Conservation (phyloP, 2,888 invertebrate species). For the Deroplatys truncata region DNA sequence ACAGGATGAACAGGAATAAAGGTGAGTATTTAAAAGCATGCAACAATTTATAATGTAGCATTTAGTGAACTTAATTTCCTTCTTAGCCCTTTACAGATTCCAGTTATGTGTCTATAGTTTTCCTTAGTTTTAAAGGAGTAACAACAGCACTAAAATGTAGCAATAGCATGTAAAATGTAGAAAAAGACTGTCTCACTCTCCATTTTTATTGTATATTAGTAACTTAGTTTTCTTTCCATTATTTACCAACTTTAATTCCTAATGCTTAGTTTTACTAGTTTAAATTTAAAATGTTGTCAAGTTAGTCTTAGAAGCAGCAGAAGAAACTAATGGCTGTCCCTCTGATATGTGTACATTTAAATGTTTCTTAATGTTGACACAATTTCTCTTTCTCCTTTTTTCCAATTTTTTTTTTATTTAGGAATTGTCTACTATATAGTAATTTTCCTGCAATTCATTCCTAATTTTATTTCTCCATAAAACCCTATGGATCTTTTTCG, state of each 20-base stretch:
- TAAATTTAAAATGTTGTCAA: background rate
- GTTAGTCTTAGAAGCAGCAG: background rate
- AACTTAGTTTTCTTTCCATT: background rate
- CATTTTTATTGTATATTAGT: background rate
- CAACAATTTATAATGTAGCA: background rate
- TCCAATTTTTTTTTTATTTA: too few species aligned
- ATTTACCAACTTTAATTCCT: too few species aligned
- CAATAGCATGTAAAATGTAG: background rate
- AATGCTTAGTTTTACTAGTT: background rate
- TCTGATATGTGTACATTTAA: background rate
- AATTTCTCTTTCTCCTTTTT: too few species aligned
- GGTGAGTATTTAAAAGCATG: background rate
- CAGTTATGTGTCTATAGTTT: background rate
- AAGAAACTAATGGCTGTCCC: background rate
- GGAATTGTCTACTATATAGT: too few species aligned
- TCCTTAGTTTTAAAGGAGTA: constrained; percentile 1
- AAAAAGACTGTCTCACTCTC: background rate
- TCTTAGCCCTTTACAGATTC: background rate
- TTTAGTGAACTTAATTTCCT: background rate
- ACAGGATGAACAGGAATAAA: constrained; percentile 5
- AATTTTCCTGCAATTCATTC: too few species aligned
- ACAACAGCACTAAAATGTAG: too few species aligned
- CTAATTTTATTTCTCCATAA: too few species aligned
- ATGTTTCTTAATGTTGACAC: too few species aligned
- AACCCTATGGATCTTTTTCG: too few species aligned